These are phyloP conservation scores for Hirtodrosophila confusa DNA, from an alignment of 2,888 invertebrate genomes.

Conservation along the genomic window DNA sequence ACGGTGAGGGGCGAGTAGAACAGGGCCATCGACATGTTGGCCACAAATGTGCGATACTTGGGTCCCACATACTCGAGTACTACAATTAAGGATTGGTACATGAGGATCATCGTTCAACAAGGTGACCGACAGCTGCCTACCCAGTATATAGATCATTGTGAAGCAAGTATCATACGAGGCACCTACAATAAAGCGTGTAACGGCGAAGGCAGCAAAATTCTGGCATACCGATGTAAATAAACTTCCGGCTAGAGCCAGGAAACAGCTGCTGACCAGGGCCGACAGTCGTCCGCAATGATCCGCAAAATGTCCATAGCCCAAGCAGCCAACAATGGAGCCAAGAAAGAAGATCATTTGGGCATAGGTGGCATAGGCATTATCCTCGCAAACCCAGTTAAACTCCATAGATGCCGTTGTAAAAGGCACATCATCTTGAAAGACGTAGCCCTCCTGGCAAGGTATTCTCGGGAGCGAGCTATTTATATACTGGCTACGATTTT, in stretches of 20 bases:
- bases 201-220: slow-evolving; percentile 89
- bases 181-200: slow-evolving; percentile 92
- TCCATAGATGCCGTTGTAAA: slow-evolving; percentile 93
- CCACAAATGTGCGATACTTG: slow-evolving; percentile 93
- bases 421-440: slow-evolving; percentile 90
- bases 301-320: slow-evolving; percentile 93
- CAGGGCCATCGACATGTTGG: slow-evolving; percentile 94
- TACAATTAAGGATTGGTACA: slow-evolving; percentile 74
- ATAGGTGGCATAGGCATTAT: slow-evolving; percentile 89
- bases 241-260: slow-evolving; percentile 89
- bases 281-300: slow-evolving; percentile 93
- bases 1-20: slow-evolving; percentile 93
- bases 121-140: slow-evolving; percentile 85
- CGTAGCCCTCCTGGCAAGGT: slow-evolving; percentile 90
- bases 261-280: slow-evolving; percentile 90
- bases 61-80: slow-evolving; percentile 95
- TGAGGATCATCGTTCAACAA: too few species aligned
- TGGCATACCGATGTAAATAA: slow-evolving; percentile 88
- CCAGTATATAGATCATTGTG: slow-evolving; percentile 95
- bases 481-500: slow-evolving; percentile 86
- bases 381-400: slow-evolving; percentile 93
- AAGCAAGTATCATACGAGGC: slow-evolving; percentile 94
- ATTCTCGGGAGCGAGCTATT: slow-evolving; percentile 86
- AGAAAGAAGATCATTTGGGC: slow-evolving; percentile 93
- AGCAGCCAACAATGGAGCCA: slow-evolving; percentile 92